These are phyloP conservation scores for Spilosoma lubricipeda DNA, from an alignment of 2,888 invertebrate genomes.

Conservation along the genomic window DNA sequence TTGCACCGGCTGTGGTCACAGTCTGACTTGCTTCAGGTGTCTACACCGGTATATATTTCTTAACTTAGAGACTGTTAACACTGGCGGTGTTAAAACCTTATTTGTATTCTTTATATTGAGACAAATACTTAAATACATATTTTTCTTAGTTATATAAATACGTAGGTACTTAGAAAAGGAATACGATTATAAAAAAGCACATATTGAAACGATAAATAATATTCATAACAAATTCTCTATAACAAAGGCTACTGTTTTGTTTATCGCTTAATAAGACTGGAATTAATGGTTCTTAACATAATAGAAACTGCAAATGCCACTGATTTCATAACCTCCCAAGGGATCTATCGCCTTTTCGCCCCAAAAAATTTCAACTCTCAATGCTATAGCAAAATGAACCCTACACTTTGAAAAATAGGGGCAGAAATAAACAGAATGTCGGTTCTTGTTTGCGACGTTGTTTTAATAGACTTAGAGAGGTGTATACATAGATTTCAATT, in stretches of 20 bases:
- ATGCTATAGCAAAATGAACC: constrained; percentile 53
- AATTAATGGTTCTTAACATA: constrained; percentile 86
- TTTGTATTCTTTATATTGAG: background rate
- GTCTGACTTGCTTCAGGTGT: background rate
- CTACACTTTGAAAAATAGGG: constrained; percentile 51
- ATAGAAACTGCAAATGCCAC: constrained; percentile 89
- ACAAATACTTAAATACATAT: background rate
- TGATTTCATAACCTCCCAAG: constrained; percentile 88
- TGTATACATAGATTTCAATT: constrained; percentile 84
- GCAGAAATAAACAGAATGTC: constrained; percentile 44
- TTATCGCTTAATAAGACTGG: constrained; percentile 83
- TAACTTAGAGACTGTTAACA: background rate
- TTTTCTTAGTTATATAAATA: no score
- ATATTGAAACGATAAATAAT: constrained; percentile 10
- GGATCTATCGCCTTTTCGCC: constrained; percentile 85
- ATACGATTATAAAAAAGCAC: background rate
- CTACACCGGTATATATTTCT: no score
- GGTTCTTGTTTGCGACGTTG: constrained; percentile 61
- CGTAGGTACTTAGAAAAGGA: background rate
- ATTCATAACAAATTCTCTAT: constrained; percentile 40
- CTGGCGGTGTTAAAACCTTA: background rate
- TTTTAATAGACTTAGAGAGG: constrained; percentile 68
- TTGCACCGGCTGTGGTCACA: no score
- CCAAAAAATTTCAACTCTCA: constrained; percentile 67
- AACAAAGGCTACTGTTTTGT: constrained; percentile 78